Conservation (phyloP, 2,888 invertebrate genomes). For the Drosophila prolongata region DNA sequence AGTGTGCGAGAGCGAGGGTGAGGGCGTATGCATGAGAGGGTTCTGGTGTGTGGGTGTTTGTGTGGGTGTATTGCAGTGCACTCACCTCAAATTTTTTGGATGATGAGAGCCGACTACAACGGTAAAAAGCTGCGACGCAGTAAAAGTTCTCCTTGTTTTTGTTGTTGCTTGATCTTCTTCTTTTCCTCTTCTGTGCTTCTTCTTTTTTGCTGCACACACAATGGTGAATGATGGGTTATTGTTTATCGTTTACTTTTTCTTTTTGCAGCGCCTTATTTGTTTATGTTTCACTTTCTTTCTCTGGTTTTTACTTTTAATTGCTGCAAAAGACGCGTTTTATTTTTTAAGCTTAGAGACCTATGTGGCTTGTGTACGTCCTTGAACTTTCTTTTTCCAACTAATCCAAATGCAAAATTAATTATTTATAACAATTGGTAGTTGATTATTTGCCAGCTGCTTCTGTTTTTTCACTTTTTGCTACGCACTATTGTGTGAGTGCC, state of each 20-base stretch:
- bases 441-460: conserved; percentile 15
- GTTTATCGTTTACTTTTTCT: conserved; percentile 14
- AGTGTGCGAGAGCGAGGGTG: conserved; percentile 29
- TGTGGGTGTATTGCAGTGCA: conserved; percentile 54
- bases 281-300: conserved; percentile 42
- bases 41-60: conserved; percentile 34
- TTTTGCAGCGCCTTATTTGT: conserved; percentile 23
- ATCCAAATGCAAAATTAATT: conserved; percentile 13
- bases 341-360: conserved; percentile 3
- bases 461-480: conserved; percentile 3
- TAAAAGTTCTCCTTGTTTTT: conserved; percentile 42
- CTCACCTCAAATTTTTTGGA: conserved; percentile 57
- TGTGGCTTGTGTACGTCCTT: conserved; percentile 59
- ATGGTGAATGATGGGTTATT: conserved; percentile 30
- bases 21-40: conserved; percentile 15
- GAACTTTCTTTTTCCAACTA: conserved; percentile 65
- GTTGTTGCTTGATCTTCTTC: conserved; percentile 41
- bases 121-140: conserved; percentile 74
- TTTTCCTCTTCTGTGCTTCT: conserved; percentile 2
- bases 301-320: conserved; percentile 19
- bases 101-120: conserved; percentile 50
- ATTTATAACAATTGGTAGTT: conserved; percentile 10
- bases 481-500: conserved; percentile 15
- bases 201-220: conserved; percentile 22
- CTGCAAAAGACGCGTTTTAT: conserved; percentile 29